phyloP scores from a whole-genome alignment of 2,113 vertebrate species.

The Ranitomeya variabilis region DNA sequence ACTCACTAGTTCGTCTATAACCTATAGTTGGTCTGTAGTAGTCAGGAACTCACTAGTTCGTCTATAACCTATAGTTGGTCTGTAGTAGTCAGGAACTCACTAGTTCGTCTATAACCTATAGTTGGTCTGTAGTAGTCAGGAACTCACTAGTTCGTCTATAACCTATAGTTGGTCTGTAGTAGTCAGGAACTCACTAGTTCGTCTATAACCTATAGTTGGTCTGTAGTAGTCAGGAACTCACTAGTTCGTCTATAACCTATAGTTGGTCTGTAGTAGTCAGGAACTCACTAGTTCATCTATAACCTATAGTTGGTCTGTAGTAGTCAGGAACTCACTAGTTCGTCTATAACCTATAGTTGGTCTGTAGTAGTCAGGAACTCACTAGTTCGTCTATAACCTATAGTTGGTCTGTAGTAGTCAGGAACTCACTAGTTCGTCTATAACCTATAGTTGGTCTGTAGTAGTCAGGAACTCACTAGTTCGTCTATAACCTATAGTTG shows the following conservation, averaged over 20 bases:
- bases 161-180: neutral
- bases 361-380: neutral
- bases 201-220: neutral
- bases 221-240: neutral
- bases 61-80: neutral
- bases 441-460: neutral
- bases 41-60: neutral
- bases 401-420: neutral
- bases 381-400: neutral
- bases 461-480: neutral
- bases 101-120: neutral
- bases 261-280: neutral
- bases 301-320: neutral
- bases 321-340: neutral
- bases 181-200: neutral
- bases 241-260: neutral
- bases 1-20: neutral
- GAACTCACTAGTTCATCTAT: neutral
- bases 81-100: neutral
- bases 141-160: neutral
- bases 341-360: neutral
- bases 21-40: neutral
- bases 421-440: neutral
- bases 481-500: neutral
- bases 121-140: neutral